Base-by-base conservation (phyloP, 2,113 vertebrate genomes). In the Tupaia tana region DNA sequence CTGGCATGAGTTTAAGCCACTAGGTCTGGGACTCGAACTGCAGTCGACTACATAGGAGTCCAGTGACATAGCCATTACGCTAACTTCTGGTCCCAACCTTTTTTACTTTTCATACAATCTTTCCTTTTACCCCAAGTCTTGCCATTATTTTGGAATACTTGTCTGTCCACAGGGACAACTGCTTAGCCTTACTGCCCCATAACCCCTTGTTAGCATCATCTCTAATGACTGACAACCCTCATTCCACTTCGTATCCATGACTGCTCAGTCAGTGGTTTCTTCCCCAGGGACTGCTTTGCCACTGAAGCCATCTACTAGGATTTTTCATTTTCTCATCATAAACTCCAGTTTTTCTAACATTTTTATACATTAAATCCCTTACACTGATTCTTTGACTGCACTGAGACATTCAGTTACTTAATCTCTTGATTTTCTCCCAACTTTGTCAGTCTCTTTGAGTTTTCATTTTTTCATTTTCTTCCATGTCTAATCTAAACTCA, bases 391-490 rank as follows among this genome's bases (percentile, higher is more conserved):
- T 70, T 20, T 20, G 25, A 63, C 8, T 71, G 22, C 16, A 80
- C 9, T 27, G 20, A 91, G 74, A 95, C 3, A 22, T 83, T 67
- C 5, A 9, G 4, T 81, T 31, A 43, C 54, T 85, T 85, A 61
- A n/a, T 94, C 15, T 82, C 66, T 90, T 84, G 79, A 54, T 43
- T 80, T 93, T 78, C 67, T 89, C 13, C 66, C 9, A 88, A 27
- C 81, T 90, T 85, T 85, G 6, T 90, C 34, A 66, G 14, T 69
- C 29, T 82, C 27, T 34, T 83, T n/a, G 24, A 19, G 3, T n/a
- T 89, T 73, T 70, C 78, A 71, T 86, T 92, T n/a, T 89, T 73
- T 70, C 78, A 71, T 86, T 92, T 75, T 6, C 59, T 86, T 80
- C 9, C 31, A 22, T 25, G 16, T 84, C 29, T 86, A 59, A 78